Conservation (phyloP, 2,113 vertebrate genomes). For the Corythornis cristatus region DNA sequence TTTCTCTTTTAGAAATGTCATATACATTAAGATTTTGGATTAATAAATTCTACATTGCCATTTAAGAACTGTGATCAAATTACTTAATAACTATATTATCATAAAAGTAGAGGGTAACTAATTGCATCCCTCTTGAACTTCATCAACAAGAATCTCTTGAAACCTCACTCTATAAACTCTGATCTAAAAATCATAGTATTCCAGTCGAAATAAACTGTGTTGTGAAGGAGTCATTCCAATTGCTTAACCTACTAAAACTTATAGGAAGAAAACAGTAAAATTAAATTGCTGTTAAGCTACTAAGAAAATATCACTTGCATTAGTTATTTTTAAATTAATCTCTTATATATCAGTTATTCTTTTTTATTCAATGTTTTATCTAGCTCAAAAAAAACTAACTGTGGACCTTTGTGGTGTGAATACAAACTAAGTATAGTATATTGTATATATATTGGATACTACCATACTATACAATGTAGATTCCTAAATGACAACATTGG, state of each 20-base stretch:
- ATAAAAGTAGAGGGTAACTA: background rate
- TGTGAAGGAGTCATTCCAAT: background rate
- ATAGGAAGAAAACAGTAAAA: background rate
- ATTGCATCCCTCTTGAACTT: background rate
- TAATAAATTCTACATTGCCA: background rate
- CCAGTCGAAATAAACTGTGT: background rate
- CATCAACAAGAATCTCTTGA: background rate
- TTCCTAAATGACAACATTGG: background rate
- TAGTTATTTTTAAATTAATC: background rate
- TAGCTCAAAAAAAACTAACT: background rate
- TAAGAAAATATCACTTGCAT: background rate
- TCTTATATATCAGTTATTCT: background rate
- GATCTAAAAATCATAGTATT: background rate
- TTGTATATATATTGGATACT: too few species aligned
- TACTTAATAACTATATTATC: background rate
- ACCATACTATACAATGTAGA: background rate
- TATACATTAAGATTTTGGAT: background rate
- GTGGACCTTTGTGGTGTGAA: background rate
- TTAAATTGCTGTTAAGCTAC: background rate
- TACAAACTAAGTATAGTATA: background rate
- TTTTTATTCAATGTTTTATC: background rate
- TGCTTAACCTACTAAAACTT: background rate
- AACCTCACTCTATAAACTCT: background rate
- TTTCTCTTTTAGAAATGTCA: background rate
- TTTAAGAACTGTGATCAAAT: background rate